These are phyloP conservation scores for Cryptophagus acutangulus DNA, from an alignment of 2,888 invertebrate species.

Conservation along the genomic window DNA sequence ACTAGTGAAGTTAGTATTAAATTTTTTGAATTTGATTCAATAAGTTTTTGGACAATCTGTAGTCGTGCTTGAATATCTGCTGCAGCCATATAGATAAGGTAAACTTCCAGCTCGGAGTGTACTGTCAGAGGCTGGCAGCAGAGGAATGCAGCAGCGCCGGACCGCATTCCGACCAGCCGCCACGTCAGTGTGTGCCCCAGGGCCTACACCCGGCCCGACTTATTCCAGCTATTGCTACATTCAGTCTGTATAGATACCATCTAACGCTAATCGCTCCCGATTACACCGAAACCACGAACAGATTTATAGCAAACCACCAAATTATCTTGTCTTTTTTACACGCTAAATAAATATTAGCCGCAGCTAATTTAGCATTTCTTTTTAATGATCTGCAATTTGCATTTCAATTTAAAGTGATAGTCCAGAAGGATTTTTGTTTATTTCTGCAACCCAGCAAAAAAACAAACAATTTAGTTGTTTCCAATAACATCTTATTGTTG, in stretches of 20 bases:
- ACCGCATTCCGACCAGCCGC: slow-evolving; percentile 37
- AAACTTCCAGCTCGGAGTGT: slow-evolving; percentile 26
- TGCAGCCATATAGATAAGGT: not conserved
- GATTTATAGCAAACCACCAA: slow-evolving; percentile 5
- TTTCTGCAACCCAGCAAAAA: no score
- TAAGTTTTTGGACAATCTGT: no score
- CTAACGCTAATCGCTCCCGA: slow-evolving; percentile 38
- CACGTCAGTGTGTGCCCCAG: slow-evolving; percentile 24
- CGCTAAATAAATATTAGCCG: no score
- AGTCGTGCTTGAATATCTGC: not conserved
- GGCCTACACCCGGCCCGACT: slow-evolving; percentile 23
- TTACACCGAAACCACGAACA: slow-evolving; percentile 19
- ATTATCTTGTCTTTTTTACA: no score
- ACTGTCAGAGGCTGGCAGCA: slow-evolving; percentile 30
- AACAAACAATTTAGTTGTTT: no score
- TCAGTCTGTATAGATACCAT: slow-evolving; percentile 22
- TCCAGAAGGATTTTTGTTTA: no score
- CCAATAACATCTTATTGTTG: no score
- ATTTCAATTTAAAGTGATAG: no score
- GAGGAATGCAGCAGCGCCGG: slow-evolving; percentile 46
- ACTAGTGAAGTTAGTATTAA: no score
- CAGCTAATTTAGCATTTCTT: no score
- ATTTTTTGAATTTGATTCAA: no score
- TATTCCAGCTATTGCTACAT: slow-evolving; percentile 26
- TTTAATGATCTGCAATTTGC: no score